Conservation (phyloP, 2,797 vertebrate species). For the Numenius phaeopus region DNA sequence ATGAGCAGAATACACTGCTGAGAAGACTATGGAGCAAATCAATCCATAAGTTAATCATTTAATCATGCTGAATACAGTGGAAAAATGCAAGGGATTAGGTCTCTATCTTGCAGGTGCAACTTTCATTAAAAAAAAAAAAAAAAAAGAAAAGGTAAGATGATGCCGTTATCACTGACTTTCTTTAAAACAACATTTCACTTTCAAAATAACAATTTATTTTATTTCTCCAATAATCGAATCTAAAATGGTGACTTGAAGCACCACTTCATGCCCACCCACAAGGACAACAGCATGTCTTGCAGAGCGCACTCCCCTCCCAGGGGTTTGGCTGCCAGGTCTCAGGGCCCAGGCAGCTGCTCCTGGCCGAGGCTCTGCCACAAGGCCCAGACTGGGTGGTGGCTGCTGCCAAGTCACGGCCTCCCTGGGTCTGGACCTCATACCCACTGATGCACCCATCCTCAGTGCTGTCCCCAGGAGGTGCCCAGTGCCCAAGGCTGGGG, state of each 20-base stretch:
- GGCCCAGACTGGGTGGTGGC: accelerated
- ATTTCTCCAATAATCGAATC: no score
- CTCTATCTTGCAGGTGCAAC: background rate
- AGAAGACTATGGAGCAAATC: background rate
- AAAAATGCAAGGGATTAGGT: background rate
- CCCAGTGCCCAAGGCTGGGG: accelerated
- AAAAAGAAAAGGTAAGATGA: background rate
- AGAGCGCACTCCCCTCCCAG: no score
- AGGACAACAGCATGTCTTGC: no score
- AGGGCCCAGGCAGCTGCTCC: background rate
- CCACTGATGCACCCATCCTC: accelerated
- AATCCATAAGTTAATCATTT: background rate
- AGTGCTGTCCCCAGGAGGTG: accelerated
- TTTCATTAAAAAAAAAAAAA: background rate
- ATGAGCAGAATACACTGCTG: background rate
- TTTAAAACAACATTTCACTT: background rate
- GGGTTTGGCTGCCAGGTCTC: no score
- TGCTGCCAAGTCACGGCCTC: accelerated
- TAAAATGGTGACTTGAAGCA: no score
- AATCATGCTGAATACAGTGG: background rate
- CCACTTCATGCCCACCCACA: no score
- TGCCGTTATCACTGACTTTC: background rate
- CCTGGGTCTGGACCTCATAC: background rate
- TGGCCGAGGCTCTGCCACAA: accelerated
- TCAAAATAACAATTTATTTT: no score